Evolutionary conservation across 2,888 invertebrate genomes (phyloP).

Genomic region (Malthinus seriepunctatus): DNA sequence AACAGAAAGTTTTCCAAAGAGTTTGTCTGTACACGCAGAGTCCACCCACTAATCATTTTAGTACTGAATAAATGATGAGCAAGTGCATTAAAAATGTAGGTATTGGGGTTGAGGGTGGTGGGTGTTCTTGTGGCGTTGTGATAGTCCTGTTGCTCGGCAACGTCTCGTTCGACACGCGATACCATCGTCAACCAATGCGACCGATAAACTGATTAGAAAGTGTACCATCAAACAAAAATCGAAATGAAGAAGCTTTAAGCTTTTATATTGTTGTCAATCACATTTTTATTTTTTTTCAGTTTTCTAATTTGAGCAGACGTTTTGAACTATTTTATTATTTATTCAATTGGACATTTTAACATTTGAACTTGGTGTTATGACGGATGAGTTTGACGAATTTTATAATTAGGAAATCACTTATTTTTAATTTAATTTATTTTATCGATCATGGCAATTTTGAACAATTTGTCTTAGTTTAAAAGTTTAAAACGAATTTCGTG

Average conservation of each 20-base stretch:
- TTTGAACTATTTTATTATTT: not conserved
- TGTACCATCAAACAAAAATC: conserved; percentile 26
- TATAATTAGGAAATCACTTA: too few relatives aligned
- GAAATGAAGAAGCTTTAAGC: conserved; percentile 22
- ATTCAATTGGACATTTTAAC: not conserved
- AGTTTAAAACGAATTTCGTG: too few relatives aligned
- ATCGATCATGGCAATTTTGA: too few relatives aligned
- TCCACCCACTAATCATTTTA: conserved; percentile 52
- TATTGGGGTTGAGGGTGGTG: conserved; percentile 39
- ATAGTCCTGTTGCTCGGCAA: conserved; percentile 50
- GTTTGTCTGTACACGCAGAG: conserved; percentile 42
- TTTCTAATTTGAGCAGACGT: not conserved
- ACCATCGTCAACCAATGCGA: conserved; percentile 50
- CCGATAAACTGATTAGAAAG: conserved; percentile 36
- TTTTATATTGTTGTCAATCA: conserved; percentile 30
- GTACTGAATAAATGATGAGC: conserved; percentile 52
- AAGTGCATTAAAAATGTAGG: conserved; percentile 51
- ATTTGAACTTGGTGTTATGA: too few relatives aligned
- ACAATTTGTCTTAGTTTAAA: too few relatives aligned
- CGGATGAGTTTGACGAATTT: too few relatives aligned
- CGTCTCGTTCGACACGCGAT: conserved; percentile 50
- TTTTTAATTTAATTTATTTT: not conserved
- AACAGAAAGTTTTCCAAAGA: conserved; percentile 38
- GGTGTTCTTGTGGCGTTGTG: conserved; percentile 44
- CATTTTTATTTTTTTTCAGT: conserved; percentile 5